These are phyloP conservation scores for Panurus biarmicus DNA, from an alignment of 2,113 vertebrate genomes.

Conservation along the genomic window DNA sequence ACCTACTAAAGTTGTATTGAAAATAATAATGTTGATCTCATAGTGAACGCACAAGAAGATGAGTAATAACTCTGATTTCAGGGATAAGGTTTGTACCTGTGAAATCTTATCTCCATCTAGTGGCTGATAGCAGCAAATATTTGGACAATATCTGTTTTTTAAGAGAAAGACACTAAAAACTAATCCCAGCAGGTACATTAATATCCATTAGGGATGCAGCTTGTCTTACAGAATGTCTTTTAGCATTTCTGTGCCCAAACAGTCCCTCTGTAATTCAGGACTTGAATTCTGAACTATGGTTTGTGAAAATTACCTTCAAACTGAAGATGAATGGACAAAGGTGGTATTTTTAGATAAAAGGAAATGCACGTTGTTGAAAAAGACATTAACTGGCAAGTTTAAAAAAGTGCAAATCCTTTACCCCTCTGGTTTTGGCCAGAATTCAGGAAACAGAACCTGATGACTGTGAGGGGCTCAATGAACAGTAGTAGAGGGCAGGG, in stretches of 20 bases:
- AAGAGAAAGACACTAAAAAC: not conserved
- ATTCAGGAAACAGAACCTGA: not conserved
- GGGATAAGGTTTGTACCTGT: not conserved
- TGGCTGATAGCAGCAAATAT: not conserved
- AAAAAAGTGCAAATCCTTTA: not conserved
- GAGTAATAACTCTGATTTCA: not conserved
- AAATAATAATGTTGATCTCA: not conserved
- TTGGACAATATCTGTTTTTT: not conserved
- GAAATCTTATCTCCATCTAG: constrained; percentile 6
- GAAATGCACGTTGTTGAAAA: not conserved
- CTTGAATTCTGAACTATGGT: not conserved
- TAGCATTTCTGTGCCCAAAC: not conserved
- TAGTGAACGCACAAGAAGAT: not conserved
- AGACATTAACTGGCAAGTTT: not conserved
- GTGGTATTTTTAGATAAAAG: not conserved
- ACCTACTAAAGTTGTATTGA: not conserved
- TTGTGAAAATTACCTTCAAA: not conserved
- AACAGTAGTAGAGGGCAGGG: not conserved
- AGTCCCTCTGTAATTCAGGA: not conserved
- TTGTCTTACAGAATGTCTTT: not conserved
- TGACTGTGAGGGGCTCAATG: not conserved
- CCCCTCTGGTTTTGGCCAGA: not conserved
- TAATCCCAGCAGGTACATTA: not conserved
- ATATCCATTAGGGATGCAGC: not conserved
- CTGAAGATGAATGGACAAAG: not conserved